Evolutionary conservation across 2,113 vertebrate species (phyloP).

Genomic region (Elanus axillaris): DNA sequence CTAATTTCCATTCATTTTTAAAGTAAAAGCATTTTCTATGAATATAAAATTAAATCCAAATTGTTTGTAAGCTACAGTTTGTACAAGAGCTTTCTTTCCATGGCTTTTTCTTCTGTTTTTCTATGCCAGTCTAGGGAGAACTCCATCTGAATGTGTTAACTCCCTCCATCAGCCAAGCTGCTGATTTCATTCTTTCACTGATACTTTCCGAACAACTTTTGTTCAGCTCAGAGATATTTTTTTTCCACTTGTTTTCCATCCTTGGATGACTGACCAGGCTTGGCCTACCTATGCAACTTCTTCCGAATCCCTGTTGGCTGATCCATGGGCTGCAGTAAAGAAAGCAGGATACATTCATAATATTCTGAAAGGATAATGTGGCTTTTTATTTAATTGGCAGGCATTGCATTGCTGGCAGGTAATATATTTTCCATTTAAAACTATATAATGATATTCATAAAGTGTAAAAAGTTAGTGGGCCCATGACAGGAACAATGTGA

Average conservation of each 20-base stretch:
- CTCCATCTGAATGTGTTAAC: not conserved
- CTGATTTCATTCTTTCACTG: not conserved
- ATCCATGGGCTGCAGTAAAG: not conserved
- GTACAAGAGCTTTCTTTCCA: not conserved
- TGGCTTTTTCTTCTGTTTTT: not conserved
- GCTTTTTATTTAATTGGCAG: not conserved
- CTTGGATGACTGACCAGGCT: not conserved
- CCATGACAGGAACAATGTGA: not conserved
- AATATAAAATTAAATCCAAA: not conserved
- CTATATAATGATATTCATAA: not conserved
- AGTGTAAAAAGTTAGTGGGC: not conserved
- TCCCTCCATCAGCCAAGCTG: not conserved
- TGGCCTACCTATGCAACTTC: not conserved
- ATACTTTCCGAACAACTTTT: not conserved
- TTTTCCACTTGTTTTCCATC: not conserved
- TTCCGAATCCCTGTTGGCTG: not conserved
- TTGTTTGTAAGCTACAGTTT: not conserved
- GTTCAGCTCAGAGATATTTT: not conserved
- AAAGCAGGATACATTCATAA: not conserved
- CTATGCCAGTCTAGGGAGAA: not conserved
- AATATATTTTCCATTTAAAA: not conserved
- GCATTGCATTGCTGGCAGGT: not conserved
- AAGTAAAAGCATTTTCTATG: not conserved
- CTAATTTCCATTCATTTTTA: not conserved
- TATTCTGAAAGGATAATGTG: not conserved